Evolutionary conservation across 2,888 invertebrate species (phyloP).

Genomic region (Pheosia gnoma): DNA sequence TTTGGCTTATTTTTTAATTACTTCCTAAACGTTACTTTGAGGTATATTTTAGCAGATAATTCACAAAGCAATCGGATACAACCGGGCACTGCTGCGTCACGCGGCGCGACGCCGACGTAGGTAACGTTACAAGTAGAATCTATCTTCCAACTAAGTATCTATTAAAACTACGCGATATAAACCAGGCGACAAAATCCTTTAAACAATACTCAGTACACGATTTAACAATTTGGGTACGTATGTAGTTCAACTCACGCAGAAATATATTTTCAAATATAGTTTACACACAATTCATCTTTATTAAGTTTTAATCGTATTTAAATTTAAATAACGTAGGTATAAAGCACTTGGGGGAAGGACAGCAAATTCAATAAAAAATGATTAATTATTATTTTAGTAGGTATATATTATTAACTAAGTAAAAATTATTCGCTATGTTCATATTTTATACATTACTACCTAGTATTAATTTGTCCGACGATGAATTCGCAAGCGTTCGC

Average conservation of each 20-base stretch:
- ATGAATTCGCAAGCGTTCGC: constrained; percentile 77
- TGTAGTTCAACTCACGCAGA: constrained; percentile 66
- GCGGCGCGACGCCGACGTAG: constrained; percentile 14
- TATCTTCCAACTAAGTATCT: constrained; percentile 15
- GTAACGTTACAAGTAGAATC: constrained; percentile 19
- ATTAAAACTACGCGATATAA: constrained; percentile 31
- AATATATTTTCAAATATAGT: constrained; percentile 74
- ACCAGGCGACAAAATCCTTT: constrained; percentile 75
- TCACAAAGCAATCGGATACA: constrained; percentile 41
- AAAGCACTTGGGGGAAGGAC: constrained; percentile 85
- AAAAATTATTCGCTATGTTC: constrained; percentile 84
- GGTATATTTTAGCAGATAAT: constrained; percentile 38
- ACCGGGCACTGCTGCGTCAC: constrained; percentile 12
- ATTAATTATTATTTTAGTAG: constrained; percentile 79
- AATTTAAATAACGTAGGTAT: constrained; percentile 84
- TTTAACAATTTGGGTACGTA: constrained; percentile 74
- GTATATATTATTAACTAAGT: constrained; percentile 79
- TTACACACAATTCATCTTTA: constrained; percentile 80
- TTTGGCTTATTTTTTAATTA: constrained; percentile 44
- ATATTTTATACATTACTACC: constrained; percentile 80
- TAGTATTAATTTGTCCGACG: constrained; percentile 81
- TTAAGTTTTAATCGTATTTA: constrained; percentile 81
- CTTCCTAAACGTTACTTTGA: constrained; percentile 42
- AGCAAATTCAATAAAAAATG: constrained; percentile 85
- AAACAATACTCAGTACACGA: constrained; percentile 71